Conservation (phyloP, 2,113 vertebrate genomes). For the Apistogramma diplotaenia region DNA sequence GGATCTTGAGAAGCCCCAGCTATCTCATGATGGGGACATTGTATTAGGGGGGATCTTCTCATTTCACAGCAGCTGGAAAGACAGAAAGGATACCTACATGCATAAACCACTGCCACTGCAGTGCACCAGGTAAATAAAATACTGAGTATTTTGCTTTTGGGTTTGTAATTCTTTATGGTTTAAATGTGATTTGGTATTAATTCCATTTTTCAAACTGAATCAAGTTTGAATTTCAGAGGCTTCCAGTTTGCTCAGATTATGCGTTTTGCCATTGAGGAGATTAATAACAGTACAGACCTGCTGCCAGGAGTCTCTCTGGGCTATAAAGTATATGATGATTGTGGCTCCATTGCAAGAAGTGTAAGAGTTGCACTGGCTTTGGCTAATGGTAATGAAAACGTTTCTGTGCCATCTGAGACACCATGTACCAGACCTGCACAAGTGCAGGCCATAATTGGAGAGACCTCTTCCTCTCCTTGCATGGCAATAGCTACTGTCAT, state of each 20-base stretch:
- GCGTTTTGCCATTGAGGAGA: constrained; percentile 76
- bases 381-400: constrained; percentile 52
- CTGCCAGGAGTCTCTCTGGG: constrained; percentile 73
- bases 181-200: rapidly evolving
- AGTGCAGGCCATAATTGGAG: constrained; percentile 70
- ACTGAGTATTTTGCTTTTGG: not conserved
- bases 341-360: constrained; percentile 59
- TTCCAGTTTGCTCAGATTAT: constrained; percentile 74
- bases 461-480: constrained; percentile 65
- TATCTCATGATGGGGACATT: constrained; percentile 66
- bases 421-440: constrained; percentile 56
- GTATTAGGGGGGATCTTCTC: constrained; percentile 69
- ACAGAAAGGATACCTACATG: not conserved
- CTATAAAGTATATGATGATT: constrained; percentile 74
- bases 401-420: not conserved
- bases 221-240: constrained; percentile 71
- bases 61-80: constrained; percentile 65
- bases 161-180: not conserved
- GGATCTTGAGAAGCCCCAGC: constrained; percentile 48
- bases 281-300: constrained; percentile 73
- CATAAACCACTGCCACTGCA: constrained; percentile 35
- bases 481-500: constrained; percentile 70
- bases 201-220: not conserved
- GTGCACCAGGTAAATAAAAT: constrained; percentile 57
- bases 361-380: constrained; percentile 62